Evolutionary conservation across 2,888 invertebrate species (phyloP).

Genomic region (Drosophila pseudotakahashii): DNA sequence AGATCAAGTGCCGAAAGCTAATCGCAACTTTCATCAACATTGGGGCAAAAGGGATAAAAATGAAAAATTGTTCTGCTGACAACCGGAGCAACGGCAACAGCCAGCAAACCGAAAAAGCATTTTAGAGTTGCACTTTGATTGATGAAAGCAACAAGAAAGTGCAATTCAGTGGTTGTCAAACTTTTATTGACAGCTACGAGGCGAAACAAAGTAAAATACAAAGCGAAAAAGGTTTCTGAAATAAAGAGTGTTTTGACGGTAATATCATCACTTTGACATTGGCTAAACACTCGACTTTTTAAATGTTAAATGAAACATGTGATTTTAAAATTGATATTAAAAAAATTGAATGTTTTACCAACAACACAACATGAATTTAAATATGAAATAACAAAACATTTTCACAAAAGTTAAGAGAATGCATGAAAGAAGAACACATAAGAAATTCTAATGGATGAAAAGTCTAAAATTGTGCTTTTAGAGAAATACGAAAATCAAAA

Average conservation of each 20-base stretch:
- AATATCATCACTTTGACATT: neutral
- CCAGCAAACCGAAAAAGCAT: slow-evolving; percentile 16
- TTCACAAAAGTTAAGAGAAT: no score
- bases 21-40: slow-evolving; percentile 31
- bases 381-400: no score
- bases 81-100: slow-evolving; percentile 5
- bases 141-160: slow-evolving; percentile 51
- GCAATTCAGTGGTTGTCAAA: slow-evolving; percentile 45
- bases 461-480: neutral
- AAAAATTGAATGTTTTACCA: no score
- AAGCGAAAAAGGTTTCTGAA: slow-evolving; percentile 5
- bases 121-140: slow-evolving; percentile 55
- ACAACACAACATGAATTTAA: no score
- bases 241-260: slow-evolving; percentile 5
- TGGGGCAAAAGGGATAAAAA: slow-evolving; percentile 19
- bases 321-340: no score
- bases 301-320: no score
- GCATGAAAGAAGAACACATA: no score
- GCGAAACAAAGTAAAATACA: slow-evolving; percentile 18
- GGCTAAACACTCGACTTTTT: neutral
- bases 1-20: slow-evolving; percentile 47
- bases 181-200: slow-evolving; percentile 4
- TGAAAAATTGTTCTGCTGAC: slow-evolving; percentile 64
- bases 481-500: neutral
- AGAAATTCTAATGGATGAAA: neutral